Evolutionary conservation across 1,140 invertebrate genomes (phyloP), one percentile per base, ranked within the genome.

Genomic region (Augochlora pura): DNA sequence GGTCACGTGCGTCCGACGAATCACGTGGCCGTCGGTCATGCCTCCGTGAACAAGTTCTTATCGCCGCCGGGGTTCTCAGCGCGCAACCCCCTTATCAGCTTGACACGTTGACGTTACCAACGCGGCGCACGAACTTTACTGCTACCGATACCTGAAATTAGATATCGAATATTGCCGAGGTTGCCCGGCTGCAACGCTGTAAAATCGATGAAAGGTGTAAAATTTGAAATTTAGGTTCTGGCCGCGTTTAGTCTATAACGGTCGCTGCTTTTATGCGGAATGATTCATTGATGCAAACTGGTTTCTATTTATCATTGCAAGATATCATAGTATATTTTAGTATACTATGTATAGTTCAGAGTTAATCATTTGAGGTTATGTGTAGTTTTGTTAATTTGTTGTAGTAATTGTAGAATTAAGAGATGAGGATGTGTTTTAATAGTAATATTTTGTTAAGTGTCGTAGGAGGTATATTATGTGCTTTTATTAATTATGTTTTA

Each of bases 1-100:
- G 71, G 72, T 84, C 83, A 85, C 83, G 83, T 84, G 82, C 77
- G 49, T 39, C 52, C 25, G 54, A 72, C 70, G 42, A 21, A 23
- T 84, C 81, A 85, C 83, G 83, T 85, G 83, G 83, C 67, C 67
- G 49, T 27, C 70, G 68, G 67, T 65, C 77, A 64, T 81, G 68
- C 14, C 14, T 57, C 14, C n/a, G 67, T 57, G 18, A 14, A 21
- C 18, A 32, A 25, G 23, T 57, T 12, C 46, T 65, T 72, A 38
- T 69, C 65, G 10, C 32, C n/a, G n/a, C 18, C 52, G 23, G 23
- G 63, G 62, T 70, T 81, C 67, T 70, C 49, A 46, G 3, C 21
- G 23, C n/a, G n/a, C n/a, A n/a, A n/a, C 54, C 46, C 54, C 8
- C 21, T 57, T 57, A 57, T n/a, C n/a, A n/a, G n/a, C n/a, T 8